phyloP scores from a whole-genome alignment of 2,888 invertebrate species.

The Vanessa cardui region DNA sequence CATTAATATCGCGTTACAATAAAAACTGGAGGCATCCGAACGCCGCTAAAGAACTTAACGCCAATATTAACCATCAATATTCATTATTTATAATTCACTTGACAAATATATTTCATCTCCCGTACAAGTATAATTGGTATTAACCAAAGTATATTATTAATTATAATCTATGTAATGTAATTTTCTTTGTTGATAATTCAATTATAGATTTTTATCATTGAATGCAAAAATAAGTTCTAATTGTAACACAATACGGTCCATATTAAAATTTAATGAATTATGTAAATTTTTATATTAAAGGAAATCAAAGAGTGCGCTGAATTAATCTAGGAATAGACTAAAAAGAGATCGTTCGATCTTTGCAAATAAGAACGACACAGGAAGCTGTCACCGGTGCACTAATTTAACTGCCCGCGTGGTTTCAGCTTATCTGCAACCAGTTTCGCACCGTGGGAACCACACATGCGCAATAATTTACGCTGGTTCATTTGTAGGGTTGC shows the following conservation, averaged over 20 bases:
- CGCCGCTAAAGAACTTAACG: conserved; percentile 7
- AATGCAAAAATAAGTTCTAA: background rate
- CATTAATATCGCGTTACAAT: conserved; percentile 51
- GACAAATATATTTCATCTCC: background rate
- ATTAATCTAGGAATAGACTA: conserved; percentile 27
- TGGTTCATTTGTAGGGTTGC: conserved; percentile 72
- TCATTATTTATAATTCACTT: conserved; percentile 3
- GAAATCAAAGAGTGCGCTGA: conserved; percentile 5
- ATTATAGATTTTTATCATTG: background rate
- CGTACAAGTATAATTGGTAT: too few relatives aligned
- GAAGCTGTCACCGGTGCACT: conserved; percentile 77
- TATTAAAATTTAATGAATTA: background rate
- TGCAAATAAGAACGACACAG: conserved; percentile 59
- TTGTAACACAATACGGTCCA: background rate
- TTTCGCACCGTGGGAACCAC: conserved; percentile 80
- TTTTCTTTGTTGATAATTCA: background rate
- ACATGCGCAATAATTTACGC: conserved; percentile 72
- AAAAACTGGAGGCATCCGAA: conserved; percentile 21
- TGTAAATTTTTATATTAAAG: background rate
- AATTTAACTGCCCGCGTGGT: conserved; percentile 73
- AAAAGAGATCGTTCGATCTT: conserved; percentile 40
- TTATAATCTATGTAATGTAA: too few relatives aligned
- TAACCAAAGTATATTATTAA: too few relatives aligned
- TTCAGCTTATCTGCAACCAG: conserved; percentile 78
- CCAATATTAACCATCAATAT: conserved; percentile 11